These are phyloP conservation scores for Resseliella maxima DNA, from an alignment of 2,888 invertebrate genomes.

Conservation along the genomic window DNA sequence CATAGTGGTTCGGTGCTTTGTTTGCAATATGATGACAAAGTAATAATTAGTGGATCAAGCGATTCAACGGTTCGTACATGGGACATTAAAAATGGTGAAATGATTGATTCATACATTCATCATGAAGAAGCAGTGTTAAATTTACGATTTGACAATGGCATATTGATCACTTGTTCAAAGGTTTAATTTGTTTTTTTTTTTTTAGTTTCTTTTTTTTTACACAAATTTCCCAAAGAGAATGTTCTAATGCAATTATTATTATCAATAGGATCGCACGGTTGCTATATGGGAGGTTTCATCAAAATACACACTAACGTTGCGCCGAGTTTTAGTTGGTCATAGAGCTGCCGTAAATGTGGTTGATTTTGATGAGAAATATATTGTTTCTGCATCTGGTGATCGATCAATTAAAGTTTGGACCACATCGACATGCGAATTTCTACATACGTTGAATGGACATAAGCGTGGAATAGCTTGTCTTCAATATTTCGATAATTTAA, in stretches of 20 bases:
- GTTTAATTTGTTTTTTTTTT: slow-evolving; percentile 67
- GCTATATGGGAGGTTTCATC: slow-evolving; percentile 99
- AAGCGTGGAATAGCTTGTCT: slow-evolving; percentile 99
- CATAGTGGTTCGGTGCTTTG: slow-evolving; percentile 99
- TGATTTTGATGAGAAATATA: slow-evolving; percentile 99
- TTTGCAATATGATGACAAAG: slow-evolving; percentile 98
- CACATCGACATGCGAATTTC: slow-evolving; percentile 98
- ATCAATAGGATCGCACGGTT: slow-evolving; percentile 91
- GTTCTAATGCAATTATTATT: neutral
- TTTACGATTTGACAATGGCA: slow-evolving; percentile 97
- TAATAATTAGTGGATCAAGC: slow-evolving; percentile 97
- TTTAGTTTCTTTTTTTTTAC: neutral
- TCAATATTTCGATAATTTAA: slow-evolving; percentile 96
- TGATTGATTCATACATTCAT: slow-evolving; percentile 98
- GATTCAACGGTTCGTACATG: slow-evolving; percentile 99
- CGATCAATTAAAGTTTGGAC: slow-evolving; percentile 99
- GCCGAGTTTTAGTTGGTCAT: slow-evolving; percentile 97
- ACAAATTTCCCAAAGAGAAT: neutral
- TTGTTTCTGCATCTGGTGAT: slow-evolving; percentile 99
- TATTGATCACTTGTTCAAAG: slow-evolving; percentile 99
- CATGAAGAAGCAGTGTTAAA: slow-evolving; percentile 99
- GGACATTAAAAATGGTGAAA: slow-evolving; percentile 95
- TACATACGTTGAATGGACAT: slow-evolving; percentile 98
- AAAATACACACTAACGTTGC: slow-evolving; percentile 92
- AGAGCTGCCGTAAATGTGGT: slow-evolving; percentile 99